Percentiles rank a stretch among this genome's conserved stretches.
Conservation (phyloP, 2,797 vertebrate genomes). For the Stomatorhinus walkeri region DNA sequence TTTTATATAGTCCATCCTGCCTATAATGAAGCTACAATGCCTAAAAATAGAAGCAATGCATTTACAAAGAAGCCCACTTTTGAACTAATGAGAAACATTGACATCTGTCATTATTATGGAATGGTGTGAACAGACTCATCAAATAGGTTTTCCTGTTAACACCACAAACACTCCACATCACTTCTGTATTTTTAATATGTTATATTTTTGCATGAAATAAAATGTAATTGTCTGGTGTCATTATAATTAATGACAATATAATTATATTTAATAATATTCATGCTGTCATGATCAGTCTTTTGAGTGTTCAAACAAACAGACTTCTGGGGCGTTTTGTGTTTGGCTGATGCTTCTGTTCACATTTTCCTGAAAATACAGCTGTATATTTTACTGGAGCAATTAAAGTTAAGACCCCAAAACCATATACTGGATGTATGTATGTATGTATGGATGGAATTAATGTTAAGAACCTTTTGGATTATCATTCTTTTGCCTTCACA, state of each 20-base stretch:
- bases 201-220: neutral
- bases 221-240: neutral
- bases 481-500: neutral
- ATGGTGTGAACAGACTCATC: neutral
- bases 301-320: neutral
- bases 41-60: neutral
- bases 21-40: conserved; percentile 12
- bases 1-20: conserved; percentile 35
- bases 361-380: neutral
- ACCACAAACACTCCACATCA: neutral
- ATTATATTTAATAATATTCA: neutral
- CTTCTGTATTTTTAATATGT: neutral
- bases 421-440: neutral
- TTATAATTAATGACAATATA: neutral
- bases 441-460: neutral
- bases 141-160: neutral
- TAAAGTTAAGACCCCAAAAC: neutral
- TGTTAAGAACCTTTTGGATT: neutral
- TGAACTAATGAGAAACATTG: conserved; percentile 30
- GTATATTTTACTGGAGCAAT: neutral
- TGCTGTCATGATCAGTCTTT: neutral
- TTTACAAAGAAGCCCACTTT: conserved; percentile 2
- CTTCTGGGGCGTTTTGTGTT: neutral
- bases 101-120: neutral
- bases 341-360: neutral